Conservation (phyloP, 2,113 vertebrate species). For the Zootoca vivipara region DNA sequence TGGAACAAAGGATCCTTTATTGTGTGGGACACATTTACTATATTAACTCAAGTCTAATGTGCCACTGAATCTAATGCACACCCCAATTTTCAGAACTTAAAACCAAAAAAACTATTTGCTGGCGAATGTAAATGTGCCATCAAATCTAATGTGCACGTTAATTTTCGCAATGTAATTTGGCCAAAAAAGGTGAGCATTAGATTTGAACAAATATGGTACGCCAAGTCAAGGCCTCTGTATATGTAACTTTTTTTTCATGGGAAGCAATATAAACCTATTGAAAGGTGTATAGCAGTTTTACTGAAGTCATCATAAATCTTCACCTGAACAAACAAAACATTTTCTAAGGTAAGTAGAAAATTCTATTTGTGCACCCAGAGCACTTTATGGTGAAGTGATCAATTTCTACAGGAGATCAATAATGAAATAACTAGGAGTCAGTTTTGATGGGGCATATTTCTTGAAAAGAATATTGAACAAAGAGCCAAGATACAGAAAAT, state of each 20-base stretch:
- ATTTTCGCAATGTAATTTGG: too few relatives aligned
- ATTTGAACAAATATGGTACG: too few relatives aligned
- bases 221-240: background rate
- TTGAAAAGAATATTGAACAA: background rate
- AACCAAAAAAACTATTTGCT: too few relatives aligned
- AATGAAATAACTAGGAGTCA: background rate
- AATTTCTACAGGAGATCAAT: background rate
- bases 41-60: too few relatives aligned
- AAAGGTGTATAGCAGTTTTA: background rate
- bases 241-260: background rate
- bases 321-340: background rate
- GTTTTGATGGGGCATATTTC: background rate
- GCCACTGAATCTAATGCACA: too few relatives aligned
- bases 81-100: too few relatives aligned
- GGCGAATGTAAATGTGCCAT: too few relatives aligned
- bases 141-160: too few relatives aligned
- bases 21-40: background rate
- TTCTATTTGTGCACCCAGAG: background rate
- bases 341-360: background rate
- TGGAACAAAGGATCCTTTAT: background rate
- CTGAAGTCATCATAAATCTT: background rate
- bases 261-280: background rate
- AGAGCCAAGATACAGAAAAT: constrained; percentile 17
- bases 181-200: too few relatives aligned
- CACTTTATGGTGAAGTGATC: background rate